Base-by-base conservation (phyloP, 2,888 invertebrate genomes). In the Drosophila picticornis region DNA sequence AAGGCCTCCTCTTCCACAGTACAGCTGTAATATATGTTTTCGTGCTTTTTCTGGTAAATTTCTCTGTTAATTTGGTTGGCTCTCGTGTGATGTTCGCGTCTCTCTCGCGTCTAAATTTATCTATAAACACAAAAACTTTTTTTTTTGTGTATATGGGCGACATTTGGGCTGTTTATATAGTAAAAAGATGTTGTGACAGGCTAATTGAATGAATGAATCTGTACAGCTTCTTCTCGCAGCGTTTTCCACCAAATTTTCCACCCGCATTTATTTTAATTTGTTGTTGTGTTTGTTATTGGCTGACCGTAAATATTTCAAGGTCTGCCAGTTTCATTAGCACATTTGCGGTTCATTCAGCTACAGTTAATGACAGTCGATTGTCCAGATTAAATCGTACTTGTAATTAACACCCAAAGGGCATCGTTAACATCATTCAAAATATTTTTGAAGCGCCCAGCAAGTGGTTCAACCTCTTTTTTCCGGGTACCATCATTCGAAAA, bases 351-450 rank as follows among this genome's bases (percentile, higher is more conserved):
- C 83, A 85, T 85, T 84, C 64, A 69, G 72, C 73, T 66, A 67
- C 69, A 85, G 46, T 83, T 85, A 85, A 85, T 81, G 86, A 85
- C 86, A 75, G 83, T 60, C 84, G 88, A 88, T 88, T 87, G 88
- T 83, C 60, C 82, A 81, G 84, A 87, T 87, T 75, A 86, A 82
- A 80, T 84, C 72, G 83, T 74, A 81, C 78, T 79, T 80, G 80
- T 79, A 91, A 91, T 91, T 86, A 88, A 88, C 84, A 88, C 91
- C 86, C 91, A 90, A 88, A 83, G 90, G 89, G 91, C 91, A 90
- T 90, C 84, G 86, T 89, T 90, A 91, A 86, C 86, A 78, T 80
- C 81, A 90, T 87, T 90, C 81, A 86, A 75, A 81, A 77, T 85
- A 83, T 55, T 70, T 60, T 63, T 60, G 32, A 77, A 64, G 65